A percentile compares a stretch with the other conserved stretches of the same genome.
Conservation (phyloP, 2,113 vertebrate genomes). For the Periophthalmodon schlosseri region DNA sequence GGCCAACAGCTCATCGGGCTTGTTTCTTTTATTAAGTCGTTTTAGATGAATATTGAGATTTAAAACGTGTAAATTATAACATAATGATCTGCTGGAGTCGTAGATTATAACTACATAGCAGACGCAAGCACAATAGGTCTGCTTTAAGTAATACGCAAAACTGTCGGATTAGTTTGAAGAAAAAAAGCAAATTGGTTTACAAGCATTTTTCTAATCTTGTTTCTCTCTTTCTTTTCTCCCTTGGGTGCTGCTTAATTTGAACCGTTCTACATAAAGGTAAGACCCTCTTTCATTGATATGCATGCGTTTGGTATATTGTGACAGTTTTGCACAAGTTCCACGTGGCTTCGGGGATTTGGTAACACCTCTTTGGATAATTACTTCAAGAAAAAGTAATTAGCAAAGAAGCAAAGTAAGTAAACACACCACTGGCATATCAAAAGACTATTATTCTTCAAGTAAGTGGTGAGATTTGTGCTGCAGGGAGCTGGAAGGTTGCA, state of each 20-base stretch:
- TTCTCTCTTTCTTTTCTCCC: constrained; percentile 30
- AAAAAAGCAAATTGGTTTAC: constrained; percentile 8
- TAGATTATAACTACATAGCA: not conserved
- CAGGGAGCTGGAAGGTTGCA: not conserved
- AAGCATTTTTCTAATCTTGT: constrained; percentile 39
- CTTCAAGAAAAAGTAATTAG: constrained; percentile 66
- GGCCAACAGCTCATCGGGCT: no score
- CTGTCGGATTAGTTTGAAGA: constrained; percentile 10
- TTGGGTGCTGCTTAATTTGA: constrained; percentile 37
- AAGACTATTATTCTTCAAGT: constrained; percentile 14
- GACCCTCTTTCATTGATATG: constrained; percentile 38
- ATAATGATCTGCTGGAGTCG: no score
- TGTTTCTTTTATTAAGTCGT: no score
- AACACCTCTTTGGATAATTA: constrained; percentile 59
- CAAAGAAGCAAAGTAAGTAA: constrained; percentile 55
- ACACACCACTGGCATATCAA: constrained; percentile 44
- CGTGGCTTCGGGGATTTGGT: constrained; percentile 43
- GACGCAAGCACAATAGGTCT: not conserved
- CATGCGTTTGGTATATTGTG: constrained; percentile 47
- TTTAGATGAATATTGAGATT: no score
- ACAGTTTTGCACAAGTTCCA: constrained; percentile 33
- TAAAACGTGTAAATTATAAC: no score
- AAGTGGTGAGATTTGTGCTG: not conserved
- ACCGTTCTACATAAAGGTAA: constrained; percentile 67
- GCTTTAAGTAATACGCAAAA: constrained; percentile 2